A percentile compares a stretch with the other conserved stretches of the same genome.
phyloP scores from a whole-genome alignment of 2,113 vertebrate genomes.

The Tichodroma muraria region DNA sequence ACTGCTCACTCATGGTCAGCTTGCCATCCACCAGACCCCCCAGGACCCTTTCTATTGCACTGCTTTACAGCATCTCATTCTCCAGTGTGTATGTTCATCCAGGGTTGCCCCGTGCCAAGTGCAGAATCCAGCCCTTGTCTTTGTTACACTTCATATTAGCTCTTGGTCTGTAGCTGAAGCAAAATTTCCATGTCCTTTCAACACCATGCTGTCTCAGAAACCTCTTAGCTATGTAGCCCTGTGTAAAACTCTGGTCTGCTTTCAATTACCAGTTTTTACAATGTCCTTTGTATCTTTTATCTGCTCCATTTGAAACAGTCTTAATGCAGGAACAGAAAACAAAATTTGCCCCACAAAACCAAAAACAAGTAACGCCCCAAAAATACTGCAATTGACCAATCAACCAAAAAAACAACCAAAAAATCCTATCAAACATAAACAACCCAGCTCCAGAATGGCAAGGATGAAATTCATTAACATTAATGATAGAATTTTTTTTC shows the following conservation, averaged over 20 bases:
- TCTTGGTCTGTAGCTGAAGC: background rate
- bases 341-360: background rate
- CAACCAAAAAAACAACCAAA: background rate
- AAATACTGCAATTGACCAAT: background rate
- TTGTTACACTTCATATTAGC: background rate
- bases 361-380: background rate
- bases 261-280: background rate
- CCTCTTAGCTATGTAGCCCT: background rate
- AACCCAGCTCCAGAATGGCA: background rate
- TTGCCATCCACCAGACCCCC: fast-evolving
- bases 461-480: background rate
- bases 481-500: background rate
- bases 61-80: background rate
- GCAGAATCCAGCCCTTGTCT: background rate
- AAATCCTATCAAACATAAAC: background rate
- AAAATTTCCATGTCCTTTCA: background rate
- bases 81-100: fast-evolving
- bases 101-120: fast-evolving
- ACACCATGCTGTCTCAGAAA: background rate
- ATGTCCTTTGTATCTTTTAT: background rate
- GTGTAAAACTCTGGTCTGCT: background rate
- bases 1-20: background rate
- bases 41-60: too few relatives aligned
- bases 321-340: background rate
- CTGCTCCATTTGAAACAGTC: background rate